A percentile compares a stretch with the other conserved stretches of the same genome.
Evolutionary conservation across 35 echinoderm and acorn worm species (phyloP).

Genomic region (Apostichopus californicus): DNA sequence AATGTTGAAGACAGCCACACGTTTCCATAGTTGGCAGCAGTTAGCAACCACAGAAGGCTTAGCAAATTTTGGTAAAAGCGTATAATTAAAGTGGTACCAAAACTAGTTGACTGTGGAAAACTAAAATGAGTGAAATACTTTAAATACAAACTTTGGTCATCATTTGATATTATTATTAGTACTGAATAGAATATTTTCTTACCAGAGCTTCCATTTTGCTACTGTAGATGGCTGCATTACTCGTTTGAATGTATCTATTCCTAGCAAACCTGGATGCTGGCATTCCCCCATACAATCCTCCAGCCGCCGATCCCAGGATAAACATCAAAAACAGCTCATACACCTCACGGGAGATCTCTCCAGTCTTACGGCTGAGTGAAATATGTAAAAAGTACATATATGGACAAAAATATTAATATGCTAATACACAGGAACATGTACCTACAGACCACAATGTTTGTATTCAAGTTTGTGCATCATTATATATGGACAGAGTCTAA

Average conservation of each 20-base stretch:
- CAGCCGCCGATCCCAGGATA: slow-evolving; percentile 50
- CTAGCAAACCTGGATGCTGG: slow-evolving; percentile 80
- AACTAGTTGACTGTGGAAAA: too few relatives aligned
- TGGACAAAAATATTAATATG: background rate
- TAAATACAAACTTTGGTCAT: too few relatives aligned
- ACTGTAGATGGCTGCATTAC: slow-evolving; percentile 66
- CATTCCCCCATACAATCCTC: slow-evolving; percentile 80
- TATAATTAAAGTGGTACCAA: too few relatives aligned
- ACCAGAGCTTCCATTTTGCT: slow-evolving; percentile 78
- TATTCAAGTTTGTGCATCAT: too few relatives aligned
- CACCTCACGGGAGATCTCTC: slow-evolving; percentile 65
- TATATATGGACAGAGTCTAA: too few relatives aligned
- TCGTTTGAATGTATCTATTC: slow-evolving; percentile 77
- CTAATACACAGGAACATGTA: background rate
- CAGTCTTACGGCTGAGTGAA: slow-evolving; percentile 36
- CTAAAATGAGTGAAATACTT: too few relatives aligned
- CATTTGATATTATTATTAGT: too few relatives aligned
- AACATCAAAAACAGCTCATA: slow-evolving; percentile 82
- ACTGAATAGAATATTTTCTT: background rate
- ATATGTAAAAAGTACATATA: background rate
- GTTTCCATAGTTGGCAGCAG: too few relatives aligned
- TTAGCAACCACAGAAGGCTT: too few relatives aligned
- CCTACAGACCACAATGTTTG: too few relatives aligned
- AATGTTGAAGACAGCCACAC: too few relatives aligned
- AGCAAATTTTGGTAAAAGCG: too few relatives aligned